Evolutionary conservation across 2,113 vertebrate species (phyloP), one percentile per base, ranked within the genome.

Genomic region (Clarias batrachus): DNA sequence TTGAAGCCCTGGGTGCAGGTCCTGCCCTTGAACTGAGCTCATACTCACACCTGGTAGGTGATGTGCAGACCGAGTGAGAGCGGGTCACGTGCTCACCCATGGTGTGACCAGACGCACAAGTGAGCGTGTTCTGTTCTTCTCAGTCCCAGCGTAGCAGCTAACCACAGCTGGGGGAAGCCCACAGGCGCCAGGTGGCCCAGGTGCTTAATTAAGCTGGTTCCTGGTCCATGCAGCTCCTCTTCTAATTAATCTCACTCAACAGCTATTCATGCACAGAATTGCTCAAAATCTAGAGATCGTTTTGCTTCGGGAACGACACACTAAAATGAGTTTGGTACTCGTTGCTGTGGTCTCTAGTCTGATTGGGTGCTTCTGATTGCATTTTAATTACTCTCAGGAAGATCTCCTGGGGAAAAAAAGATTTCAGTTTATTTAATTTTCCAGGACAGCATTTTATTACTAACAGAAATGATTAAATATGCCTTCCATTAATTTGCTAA

Each of bases 141-240:
- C 17, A 17, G 25, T 73, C 27, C 63, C 60, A 62, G 7, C 2
- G n/a, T 27, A 27, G 33, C 76, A 68, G 37, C 52, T 12, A 56
- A 63, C 62, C 70, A 65, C 25, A 48, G n/a, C 30, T 76, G 52
- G 80, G 84, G 85, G 82, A 90, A 78, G 77, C 84, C 84, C 56
- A 77, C 54, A 76, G 83, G 59, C 82, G 54, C 9, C 60, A 76
- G 81, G 52, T 74, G 6, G 56, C 86, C 79, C 84, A 85, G 77
- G 74, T 85, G 57, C 60, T 90, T 89, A 86, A 86, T 90, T 89
- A 87, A 90, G 63, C 41, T 21, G 12, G 63, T 57, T 89, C 37
- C 7, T 86, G 82, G 57, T 66, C 81, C 80, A 57, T 88, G 80
- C 79, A 81, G 79, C 82, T 83, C 54, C 30, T 83, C 81, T 66